phyloP scores from a whole-genome alignment of 2,888 invertebrate species.

The Philhelius pedissequus region DNA sequence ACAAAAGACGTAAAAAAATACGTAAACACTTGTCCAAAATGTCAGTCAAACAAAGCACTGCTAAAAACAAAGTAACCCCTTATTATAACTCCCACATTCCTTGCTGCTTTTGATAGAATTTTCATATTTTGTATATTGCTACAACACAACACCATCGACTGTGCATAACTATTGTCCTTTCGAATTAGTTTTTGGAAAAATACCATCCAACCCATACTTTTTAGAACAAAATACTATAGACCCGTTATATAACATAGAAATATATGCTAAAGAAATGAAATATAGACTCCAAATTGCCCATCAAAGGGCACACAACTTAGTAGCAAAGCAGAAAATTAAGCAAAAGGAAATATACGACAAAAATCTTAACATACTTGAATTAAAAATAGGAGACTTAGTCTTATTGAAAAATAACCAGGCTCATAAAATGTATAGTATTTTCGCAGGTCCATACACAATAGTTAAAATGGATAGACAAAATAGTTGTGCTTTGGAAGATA shows the following conservation, averaged over 20 bases:
- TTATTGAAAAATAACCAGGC: not conserved
- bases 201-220: not conserved
- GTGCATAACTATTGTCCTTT: not conserved
- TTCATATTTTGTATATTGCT: constrained; percentile 19
- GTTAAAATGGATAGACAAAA: not conserved
- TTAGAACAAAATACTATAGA: constrained; percentile 6
- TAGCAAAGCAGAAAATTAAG: constrained; percentile 5
- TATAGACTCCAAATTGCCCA: not conserved
- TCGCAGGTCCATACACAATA: not conserved
- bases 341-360: constrained; percentile 8
- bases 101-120: not conserved
- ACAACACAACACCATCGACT: constrained; percentile 26
- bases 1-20: constrained; percentile 16
- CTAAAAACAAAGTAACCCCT: constrained; percentile 7
- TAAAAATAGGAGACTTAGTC: too few relatives aligned
- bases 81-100: too few relatives aligned
- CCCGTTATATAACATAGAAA: not conserved
- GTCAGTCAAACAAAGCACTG: constrained; percentile 16
- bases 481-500: constrained; percentile 1
- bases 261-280: constrained; percentile 12
- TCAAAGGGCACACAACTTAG: not conserved
- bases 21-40: constrained; percentile 19
- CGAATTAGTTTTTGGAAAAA: constrained; percentile 45
- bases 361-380: too few relatives aligned
- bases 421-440: constrained; percentile 9